Conservation (phyloP, 1,140 invertebrate genomes). For the Pomacea maculata region DNA sequence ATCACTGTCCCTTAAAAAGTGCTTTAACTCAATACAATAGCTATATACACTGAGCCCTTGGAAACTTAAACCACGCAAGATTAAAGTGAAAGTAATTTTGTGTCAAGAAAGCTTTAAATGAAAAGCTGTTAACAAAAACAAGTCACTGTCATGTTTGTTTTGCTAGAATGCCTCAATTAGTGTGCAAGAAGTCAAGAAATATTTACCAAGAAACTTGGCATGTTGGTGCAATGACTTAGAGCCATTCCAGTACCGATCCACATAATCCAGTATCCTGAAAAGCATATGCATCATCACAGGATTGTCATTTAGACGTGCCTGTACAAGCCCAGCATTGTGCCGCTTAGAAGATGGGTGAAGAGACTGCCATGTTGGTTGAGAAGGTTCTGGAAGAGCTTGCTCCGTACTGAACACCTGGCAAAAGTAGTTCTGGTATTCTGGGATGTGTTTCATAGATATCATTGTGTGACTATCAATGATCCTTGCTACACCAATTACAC, state of each 20-base stretch:
- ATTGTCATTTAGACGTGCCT: conserved; percentile 30
- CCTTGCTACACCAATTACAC: too few species aligned
- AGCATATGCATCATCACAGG: conserved; percentile 44
- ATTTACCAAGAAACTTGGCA: conserved; percentile 62
- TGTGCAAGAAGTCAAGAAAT: background rate
- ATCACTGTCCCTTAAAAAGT: too few species aligned
- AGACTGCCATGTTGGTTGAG: background rate
- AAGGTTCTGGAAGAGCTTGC: conserved; percentile 3
- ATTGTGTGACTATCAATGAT: too few species aligned
- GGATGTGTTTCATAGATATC: too few species aligned
- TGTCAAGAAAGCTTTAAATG: background rate
- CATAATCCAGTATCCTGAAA: conserved; percentile 53
- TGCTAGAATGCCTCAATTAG: background rate
- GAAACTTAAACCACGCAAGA: too few species aligned
- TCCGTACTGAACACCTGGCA: conserved; percentile 2
- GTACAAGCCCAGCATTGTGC: conserved; percentile 17
- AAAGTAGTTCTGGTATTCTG: background rate
- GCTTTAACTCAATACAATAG: too few species aligned
- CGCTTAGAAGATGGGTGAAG: conserved; percentile 5
- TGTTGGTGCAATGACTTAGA: conserved; percentile 64
- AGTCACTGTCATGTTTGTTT: too few species aligned
- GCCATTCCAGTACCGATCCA: conserved; percentile 66
- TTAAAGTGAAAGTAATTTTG: too few species aligned
- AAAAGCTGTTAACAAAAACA: background rate
- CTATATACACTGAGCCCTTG: too few species aligned